Evolutionary conservation across 2,888 invertebrate species (phyloP), one percentile per base, ranked within the genome.

Genomic region (Drepana falcataria): DNA sequence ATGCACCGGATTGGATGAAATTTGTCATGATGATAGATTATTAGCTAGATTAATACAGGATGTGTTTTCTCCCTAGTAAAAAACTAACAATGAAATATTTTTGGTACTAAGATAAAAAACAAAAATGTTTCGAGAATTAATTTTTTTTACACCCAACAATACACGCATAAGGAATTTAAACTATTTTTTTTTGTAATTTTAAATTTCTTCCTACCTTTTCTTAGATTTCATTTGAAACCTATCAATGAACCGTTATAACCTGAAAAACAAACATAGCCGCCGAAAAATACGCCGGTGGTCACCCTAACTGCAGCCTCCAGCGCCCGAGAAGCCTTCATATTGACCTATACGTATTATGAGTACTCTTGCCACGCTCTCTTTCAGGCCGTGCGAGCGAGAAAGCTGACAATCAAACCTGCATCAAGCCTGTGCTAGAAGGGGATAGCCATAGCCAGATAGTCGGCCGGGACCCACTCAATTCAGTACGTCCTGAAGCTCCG

Each of bases 331-430:
- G 87, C 85, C 86, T 87, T 89, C 86, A 90, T 90, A 90, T 90
- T 90, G 90, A 90, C 90, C 90, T 90, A 90, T 90, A 90, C 90
- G 84, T 90, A 90, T 83, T 87, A 87, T 85, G 81, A 88, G 83
- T 77, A 85, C 81, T 83, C 83, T 84, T 79, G 59, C 69, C 67
- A 70, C 77, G 76, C 81, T 81, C 83, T 79, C 81, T 88, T 86
- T 87, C 83, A 85, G 84, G 75, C 65, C 66, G 87, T 69, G 77
- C 48, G 76, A 88, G 69, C 52, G 80, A 73, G 88, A 87, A 48
- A 55, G 57, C 63, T 54, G 48, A 77, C 54, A 55, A 60, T 59
- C 68, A 60, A 64, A 59, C 61, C 62, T 57, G 59, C 65, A 68
- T 59, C 63, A 57, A 35, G 48, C 47, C 56, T 44, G 53, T n/a